phyloP scores from a whole-genome alignment of 1,140 invertebrate genomes.

The Gyrodactylus bullatarudis region DNA sequence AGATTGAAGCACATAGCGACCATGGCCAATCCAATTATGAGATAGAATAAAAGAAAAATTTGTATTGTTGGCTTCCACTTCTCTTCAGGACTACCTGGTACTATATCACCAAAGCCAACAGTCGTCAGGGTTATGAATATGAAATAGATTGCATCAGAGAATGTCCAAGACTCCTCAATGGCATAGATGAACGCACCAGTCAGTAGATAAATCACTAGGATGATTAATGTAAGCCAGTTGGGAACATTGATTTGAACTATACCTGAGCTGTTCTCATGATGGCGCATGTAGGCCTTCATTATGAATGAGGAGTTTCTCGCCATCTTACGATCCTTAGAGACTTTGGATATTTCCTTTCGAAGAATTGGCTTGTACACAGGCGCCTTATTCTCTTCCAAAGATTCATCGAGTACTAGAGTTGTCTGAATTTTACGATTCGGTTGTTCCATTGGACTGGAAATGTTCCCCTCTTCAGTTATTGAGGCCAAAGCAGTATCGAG shows the following conservation, averaged over 20 bases:
- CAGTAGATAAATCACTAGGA: not conserved
- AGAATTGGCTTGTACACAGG: not conserved
- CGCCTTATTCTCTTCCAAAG: too few species aligned
- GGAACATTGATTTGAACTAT: not conserved
- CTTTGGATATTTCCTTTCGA: not conserved
- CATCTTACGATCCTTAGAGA: not conserved
- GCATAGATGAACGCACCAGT: not conserved
- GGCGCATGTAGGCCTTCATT: not conserved
- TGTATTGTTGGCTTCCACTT: slow-evolving; percentile 10
- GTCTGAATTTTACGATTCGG: not conserved
- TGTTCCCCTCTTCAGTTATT: not conserved
- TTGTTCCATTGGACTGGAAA: not conserved
- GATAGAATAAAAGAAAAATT: slow-evolving; percentile 29
- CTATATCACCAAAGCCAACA: slow-evolving; percentile 10
- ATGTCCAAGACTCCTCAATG: slow-evolving; percentile 1
- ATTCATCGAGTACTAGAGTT: too few species aligned
- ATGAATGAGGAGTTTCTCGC: not conserved
- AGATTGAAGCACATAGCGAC: slow-evolving; percentile 67
- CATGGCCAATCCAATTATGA: slow-evolving; percentile 48
- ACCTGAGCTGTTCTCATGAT: not conserved
- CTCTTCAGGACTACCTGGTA: slow-evolving; percentile 7
- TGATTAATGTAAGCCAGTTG: not conserved
- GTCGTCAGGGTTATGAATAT: slow-evolving; percentile 14
- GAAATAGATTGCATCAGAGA: slow-evolving; percentile 11
- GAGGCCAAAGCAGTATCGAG: not conserved